phyloP scores from a whole-genome alignment of 2,113 vertebrate genomes.

The Aegithalos caudatus region DNA sequence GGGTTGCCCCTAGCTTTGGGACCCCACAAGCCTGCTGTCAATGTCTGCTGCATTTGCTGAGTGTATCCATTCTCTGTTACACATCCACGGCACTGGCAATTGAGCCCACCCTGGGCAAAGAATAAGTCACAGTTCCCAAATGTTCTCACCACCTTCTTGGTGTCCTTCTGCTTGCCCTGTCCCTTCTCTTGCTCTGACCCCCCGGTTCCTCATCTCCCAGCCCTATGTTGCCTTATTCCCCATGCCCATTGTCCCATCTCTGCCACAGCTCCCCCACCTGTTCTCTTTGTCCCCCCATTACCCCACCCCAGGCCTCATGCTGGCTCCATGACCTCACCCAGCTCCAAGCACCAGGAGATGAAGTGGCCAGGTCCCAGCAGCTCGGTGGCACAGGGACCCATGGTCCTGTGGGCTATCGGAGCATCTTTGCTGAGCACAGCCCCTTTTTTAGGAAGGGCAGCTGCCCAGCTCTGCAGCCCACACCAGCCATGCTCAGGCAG shows the following conservation, averaged over 20 bases:
- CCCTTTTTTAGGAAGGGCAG: not conserved
- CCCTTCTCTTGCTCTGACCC: not conserved
- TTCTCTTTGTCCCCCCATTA: not conserved
- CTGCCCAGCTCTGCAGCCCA: not conserved
- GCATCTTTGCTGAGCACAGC: not conserved
- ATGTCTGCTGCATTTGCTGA: not conserved
- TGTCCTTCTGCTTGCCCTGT: not conserved
- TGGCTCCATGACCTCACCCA: rapidly evolving
- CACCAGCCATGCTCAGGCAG: rapidly evolving
- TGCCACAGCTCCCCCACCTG: rapidly evolving
- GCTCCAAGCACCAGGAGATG: not conserved
- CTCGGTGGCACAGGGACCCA: rapidly evolving
- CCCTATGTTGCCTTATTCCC: not conserved
- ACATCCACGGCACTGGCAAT: rapidly evolving
- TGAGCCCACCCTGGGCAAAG: not conserved
- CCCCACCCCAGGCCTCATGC: not conserved
- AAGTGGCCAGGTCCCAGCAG: not conserved
- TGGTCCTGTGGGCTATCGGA: not conserved
- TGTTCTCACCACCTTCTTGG: not conserved
- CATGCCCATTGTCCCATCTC: not conserved
- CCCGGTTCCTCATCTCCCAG: not conserved
- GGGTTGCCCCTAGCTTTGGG: not conserved
- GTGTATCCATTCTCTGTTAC: not conserved
- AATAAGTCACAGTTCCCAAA: not conserved
- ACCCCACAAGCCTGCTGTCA: not conserved